A percentile compares a stretch with the other conserved stretches of the same genome.
These are phyloP conservation scores for Malurus cyaneus DNA, from an alignment of 2,113 vertebrate genomes.

Conservation along the genomic window DNA sequence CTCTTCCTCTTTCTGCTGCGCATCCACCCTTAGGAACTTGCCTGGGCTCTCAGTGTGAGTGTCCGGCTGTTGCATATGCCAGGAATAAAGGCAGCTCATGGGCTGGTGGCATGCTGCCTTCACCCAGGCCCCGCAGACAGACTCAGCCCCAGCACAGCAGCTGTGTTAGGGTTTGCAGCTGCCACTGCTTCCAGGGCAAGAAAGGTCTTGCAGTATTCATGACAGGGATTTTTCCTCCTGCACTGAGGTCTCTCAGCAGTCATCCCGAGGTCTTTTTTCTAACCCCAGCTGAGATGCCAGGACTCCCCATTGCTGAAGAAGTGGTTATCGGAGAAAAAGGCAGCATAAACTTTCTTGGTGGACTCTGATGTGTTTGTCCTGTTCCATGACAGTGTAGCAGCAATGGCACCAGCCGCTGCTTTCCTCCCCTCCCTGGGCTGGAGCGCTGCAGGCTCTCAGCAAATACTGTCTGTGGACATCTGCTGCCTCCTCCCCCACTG, in stretches of 20 bases:
- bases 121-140: fast-evolving
- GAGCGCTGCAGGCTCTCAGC: neutral
- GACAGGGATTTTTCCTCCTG: neutral
- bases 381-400: conserved; percentile 2
- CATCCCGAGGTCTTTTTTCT: neutral
- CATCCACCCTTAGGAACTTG: neutral
- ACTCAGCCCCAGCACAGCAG: fast-evolving
- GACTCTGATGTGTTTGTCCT: neutral
- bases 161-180: neutral
- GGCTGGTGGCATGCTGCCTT: neutral
- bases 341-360: neutral
- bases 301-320: fast-evolving
- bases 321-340: neutral
- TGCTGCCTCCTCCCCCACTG: conserved; percentile 54
- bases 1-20: neutral
- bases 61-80: fast-evolving
- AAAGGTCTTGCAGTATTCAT: neutral
- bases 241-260: neutral
- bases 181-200: neutral
- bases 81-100: neutral
- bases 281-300: neutral
- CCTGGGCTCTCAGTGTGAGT: neutral
- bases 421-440: neutral
- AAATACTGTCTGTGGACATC: conserved; percentile 50
- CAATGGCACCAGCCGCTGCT: conserved; percentile 19